Evolutionary conservation across 2,797 vertebrate species (phyloP).

Genomic region (Siniperca undulata): DNA sequence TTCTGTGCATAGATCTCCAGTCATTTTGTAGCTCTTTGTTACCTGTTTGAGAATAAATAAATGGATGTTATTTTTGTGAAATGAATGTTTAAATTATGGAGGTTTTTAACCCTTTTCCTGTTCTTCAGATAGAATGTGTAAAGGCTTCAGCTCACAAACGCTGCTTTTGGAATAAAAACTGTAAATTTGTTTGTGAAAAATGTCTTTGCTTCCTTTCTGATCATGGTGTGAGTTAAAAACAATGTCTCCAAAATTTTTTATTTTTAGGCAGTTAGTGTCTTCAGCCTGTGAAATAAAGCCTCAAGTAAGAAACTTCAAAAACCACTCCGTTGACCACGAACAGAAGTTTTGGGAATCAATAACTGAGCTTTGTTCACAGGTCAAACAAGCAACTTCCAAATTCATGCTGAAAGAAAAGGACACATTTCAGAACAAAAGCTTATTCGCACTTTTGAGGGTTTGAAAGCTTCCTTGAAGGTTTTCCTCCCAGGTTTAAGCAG

Average conservation of each 20-base stretch:
- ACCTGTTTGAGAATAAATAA: conserved; percentile 84
- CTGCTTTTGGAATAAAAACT: conserved; percentile 83
- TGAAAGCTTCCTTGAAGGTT: conserved; percentile 32
- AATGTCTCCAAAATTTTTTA: background rate
- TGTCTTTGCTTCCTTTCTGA: background rate
- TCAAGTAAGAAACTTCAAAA: background rate
- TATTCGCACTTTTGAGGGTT: conserved; percentile 5
- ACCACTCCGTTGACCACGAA: background rate
- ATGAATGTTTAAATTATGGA: conserved; percentile 92
- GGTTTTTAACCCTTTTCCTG: conserved; percentile 87
- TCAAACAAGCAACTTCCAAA: background rate
- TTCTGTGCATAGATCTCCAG: conserved; percentile 76
- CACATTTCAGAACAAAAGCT: conserved; percentile 46
- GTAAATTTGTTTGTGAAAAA: conserved; percentile 61
- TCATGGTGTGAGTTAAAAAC: no score
- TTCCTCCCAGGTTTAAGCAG: conserved; percentile 51
- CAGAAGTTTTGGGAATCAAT: background rate
- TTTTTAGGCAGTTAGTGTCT: background rate
- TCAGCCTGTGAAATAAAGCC: background rate
- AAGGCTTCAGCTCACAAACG: conserved; percentile 45
- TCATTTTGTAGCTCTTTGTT: conserved; percentile 85
- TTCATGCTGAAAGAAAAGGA: background rate
- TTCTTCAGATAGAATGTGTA: conserved; percentile 70
- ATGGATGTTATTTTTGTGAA: conserved; percentile 87
- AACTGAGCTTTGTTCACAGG: background rate